Conservation (phyloP, 1,140 invertebrate genomes). For the Apis dorsata region DNA sequence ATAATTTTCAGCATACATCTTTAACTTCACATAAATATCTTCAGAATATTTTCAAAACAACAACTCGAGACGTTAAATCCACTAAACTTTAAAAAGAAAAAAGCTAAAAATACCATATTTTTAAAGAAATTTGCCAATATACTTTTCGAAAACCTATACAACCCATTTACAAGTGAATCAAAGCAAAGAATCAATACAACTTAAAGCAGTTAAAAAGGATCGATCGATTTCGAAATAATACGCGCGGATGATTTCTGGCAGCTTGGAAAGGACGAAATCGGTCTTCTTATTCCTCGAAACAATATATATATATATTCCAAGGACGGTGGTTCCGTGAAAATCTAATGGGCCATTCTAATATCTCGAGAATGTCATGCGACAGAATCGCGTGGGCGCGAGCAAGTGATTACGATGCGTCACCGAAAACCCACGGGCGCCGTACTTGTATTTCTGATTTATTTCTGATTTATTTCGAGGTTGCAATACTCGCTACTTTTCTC, state of each 20-base stretch:
- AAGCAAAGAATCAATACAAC: no score
- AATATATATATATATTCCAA: background rate
- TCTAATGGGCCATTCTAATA: conserved; percentile 23
- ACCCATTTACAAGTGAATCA: no score
- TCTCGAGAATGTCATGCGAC: background rate
- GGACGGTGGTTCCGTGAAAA: background rate
- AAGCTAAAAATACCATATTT: no score
- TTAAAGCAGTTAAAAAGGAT: no score
- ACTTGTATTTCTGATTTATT: conserved; percentile 1
- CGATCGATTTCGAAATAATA: no score
- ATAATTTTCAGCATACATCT: no score
- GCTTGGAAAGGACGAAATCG: background rate
- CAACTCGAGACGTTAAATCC: no score
- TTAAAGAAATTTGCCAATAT: no score
- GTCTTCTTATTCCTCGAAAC: background rate
- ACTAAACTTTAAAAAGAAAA: no score
- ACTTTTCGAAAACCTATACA: no score
- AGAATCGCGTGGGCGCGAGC: conserved; percentile 15
- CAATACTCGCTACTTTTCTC: conserved; percentile 21
- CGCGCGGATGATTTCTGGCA: background rate
- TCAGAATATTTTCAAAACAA: no score
- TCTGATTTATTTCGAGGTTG: conserved; percentile 32
- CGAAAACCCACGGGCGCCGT: background rate
- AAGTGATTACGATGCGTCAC: conserved; percentile 43
- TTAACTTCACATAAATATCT: no score